Percentiles rank a stretch among this genome's conserved stretches.
phyloP scores from a whole-genome alignment of 2,888 invertebrate genomes.

The Hemithea aestivaria region DNA sequence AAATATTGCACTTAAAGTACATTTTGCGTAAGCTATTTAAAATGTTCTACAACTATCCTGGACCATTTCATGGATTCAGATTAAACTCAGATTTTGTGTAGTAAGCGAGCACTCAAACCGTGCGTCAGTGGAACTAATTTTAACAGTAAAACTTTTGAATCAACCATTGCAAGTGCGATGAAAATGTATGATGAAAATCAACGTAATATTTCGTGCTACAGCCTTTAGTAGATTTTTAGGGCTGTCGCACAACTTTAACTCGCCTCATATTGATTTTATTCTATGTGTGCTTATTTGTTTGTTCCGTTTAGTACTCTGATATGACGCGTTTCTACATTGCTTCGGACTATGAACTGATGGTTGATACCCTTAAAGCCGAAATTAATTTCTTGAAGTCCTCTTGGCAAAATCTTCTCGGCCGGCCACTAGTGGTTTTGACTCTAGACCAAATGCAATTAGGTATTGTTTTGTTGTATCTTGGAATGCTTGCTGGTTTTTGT shows the following conservation, averaged over 20 bases:
- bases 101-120: no score
- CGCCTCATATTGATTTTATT: conserved; percentile 6
- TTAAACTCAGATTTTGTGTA: no score
- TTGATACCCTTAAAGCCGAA: conserved; percentile 98
- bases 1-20: no score
- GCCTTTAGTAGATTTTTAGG: no score
- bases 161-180: no score
- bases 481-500: conserved; percentile 38
- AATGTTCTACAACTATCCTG: no score
- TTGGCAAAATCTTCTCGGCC: conserved; percentile 98
- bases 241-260: conserved; percentile 1
- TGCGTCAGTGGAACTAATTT: no score
- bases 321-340: conserved; percentile 98
- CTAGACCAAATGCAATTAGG: conserved; percentile 94
- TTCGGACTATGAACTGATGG: conserved; percentile 98
- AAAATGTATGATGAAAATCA: no score
- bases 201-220: no score
- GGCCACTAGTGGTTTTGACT: conserved; percentile 95
- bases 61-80: no score
- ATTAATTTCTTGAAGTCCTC: conserved; percentile 98
- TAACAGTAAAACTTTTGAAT: no score
- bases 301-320: conserved; percentile 92
- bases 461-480: conserved; percentile 62
- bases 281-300: conserved; percentile 26
- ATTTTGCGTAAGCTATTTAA: no score